Conservation (phyloP, 2,797 vertebrate genomes). For the Catamblyrhynchus diadema region DNA sequence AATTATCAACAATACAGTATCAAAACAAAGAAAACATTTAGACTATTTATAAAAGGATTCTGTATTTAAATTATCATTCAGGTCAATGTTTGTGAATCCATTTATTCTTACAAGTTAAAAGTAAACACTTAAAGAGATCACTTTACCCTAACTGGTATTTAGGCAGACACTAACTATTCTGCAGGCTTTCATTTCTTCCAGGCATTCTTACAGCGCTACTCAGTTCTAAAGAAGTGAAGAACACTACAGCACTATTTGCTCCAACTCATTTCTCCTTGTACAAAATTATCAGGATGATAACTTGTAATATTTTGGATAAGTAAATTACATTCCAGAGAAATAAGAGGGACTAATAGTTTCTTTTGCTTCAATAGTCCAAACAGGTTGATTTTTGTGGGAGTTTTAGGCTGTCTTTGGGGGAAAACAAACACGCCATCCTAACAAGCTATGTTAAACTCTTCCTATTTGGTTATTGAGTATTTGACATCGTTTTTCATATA, state of each 20-base stretch:
- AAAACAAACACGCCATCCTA: neutral
- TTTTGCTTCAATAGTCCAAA: neutral
- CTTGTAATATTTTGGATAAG: neutral
- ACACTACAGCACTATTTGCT: neutral
- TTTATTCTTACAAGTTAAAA: neutral
- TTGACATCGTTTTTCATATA: neutral
- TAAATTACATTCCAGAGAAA: neutral
- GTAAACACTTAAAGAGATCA: neutral
- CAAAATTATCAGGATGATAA: neutral
- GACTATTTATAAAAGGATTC: neutral
- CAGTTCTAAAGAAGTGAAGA: neutral
- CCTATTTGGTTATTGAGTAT: neutral
- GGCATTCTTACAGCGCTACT: accelerated
- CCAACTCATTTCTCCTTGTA: neutral
- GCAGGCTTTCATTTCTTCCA: neutral
- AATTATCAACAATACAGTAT: neutral
- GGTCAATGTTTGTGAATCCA: neutral
- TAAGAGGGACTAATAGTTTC: neutral
- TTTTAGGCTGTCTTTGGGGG: neutral
- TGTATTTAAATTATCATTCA: neutral
- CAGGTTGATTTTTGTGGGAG: neutral
- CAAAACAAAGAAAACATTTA: neutral
- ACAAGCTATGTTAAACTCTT: neutral
- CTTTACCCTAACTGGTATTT: neutral
- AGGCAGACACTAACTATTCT: neutral